Conservation (phyloP, 1,140 invertebrate genomes). For the Drosophila tani region DNA sequence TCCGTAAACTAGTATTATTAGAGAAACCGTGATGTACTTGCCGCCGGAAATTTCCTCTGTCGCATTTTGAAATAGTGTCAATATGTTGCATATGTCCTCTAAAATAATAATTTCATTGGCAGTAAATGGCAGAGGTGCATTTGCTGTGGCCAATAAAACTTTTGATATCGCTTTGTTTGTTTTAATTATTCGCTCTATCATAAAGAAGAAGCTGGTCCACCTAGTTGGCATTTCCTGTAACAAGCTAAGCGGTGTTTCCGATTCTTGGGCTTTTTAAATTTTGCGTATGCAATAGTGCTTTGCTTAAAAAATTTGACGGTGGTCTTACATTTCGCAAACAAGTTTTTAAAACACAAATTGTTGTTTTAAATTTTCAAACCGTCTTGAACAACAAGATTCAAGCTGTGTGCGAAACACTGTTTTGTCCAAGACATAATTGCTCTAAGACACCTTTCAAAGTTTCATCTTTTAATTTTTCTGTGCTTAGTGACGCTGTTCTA, state of each 20-base stretch:
- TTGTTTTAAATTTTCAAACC: conserved; percentile 14
- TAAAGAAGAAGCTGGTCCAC: conserved; percentile 29
- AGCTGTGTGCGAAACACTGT: conserved; percentile 16
- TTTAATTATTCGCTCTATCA: conserved; percentile 19
- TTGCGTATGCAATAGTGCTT: conserved; percentile 4
- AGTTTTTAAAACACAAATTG: conserved; percentile 2
- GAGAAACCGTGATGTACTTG: neutral
- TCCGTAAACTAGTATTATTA: conserved; percentile 5
- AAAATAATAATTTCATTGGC: conserved; percentile 15
- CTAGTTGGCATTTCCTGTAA: conserved; percentile 25
- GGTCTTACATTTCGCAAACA: conserved; percentile 3
- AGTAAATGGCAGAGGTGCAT: conserved; percentile 16
- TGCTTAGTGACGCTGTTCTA: conserved; percentile 7
- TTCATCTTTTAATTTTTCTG: conserved; percentile 7
- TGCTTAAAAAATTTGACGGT: conserved; percentile 2
- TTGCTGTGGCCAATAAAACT: conserved; percentile 19
- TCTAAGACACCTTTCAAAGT: neutral
- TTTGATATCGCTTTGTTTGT: conserved; percentile 11
- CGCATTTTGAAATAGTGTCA: conserved; percentile 1
- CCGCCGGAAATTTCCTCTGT: conserved; percentile 2
- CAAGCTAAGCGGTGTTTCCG: conserved; percentile 7
- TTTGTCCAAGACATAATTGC: neutral
- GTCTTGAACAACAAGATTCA: conserved; percentile 27
- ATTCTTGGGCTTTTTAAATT: conserved; percentile 11
- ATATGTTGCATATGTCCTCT: conserved; percentile 3